Conservation (phyloP, 2,888 invertebrate genomes). For the Cheilosia impressa region DNA sequence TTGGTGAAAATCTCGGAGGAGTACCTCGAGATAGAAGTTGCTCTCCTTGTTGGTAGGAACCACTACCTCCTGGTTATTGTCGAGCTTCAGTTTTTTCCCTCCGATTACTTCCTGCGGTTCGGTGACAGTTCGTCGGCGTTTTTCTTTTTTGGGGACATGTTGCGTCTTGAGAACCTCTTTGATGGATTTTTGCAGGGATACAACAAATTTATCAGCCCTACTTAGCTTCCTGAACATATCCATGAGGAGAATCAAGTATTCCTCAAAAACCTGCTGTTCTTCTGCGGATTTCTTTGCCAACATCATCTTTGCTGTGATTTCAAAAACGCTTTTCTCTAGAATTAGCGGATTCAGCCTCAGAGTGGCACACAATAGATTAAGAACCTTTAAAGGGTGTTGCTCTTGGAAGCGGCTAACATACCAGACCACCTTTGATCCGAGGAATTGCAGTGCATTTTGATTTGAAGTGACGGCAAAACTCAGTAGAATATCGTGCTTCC, state of each 20-base stretch:
- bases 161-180: conserved; percentile 77
- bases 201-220: conserved; percentile 81
- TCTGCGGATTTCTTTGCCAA: conserved; percentile 76
- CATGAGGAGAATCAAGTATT: conserved; percentile 79
- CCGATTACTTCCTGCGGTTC: conserved; percentile 34
- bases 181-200: conserved; percentile 79
- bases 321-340: conserved; percentile 79
- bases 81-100: conserved; percentile 49
- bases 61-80: conserved; percentile 27
- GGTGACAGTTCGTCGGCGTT: conserved; percentile 46
- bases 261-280: conserved; percentile 78
- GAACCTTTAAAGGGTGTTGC: conserved; percentile 77
- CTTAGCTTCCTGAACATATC: conserved; percentile 82
- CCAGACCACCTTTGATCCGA: conserved; percentile 73
- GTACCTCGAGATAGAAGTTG: conserved; percentile 74
- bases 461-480: conserved; percentile 69
- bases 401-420: conserved; percentile 71
- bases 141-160: conserved; percentile 70
- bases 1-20: conserved; percentile 77
- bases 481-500: conserved; percentile 79
- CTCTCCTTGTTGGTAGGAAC: background rate
- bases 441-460: conserved; percentile 57
- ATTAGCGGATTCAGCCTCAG: conserved; percentile 81
- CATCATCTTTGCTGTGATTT: conserved; percentile 79
- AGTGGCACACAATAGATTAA: conserved; percentile 80